A percentile compares a stretch with the other conserved stretches of the same genome.
Evolutionary conservation across 2,797 vertebrate species (phyloP).

Genomic region (Gephyroberyx darwinii): DNA sequence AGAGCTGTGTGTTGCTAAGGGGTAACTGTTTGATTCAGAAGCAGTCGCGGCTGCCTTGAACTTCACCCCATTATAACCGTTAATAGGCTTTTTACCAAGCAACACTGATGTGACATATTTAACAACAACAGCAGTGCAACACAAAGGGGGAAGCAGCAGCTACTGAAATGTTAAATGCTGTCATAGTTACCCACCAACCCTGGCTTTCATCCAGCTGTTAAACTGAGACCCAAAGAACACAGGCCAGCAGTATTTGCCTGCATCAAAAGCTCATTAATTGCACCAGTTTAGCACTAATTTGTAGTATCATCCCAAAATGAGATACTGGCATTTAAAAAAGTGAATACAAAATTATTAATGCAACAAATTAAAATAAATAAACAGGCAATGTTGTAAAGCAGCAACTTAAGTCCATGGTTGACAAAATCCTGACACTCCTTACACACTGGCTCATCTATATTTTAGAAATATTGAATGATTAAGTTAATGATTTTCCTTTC

Average conservation of each 20-base stretch:
- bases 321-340: too few relatives aligned
- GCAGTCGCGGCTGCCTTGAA: slow-evolving; percentile 46
- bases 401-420: too few relatives aligned
- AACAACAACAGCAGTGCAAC: slow-evolving; percentile 15
- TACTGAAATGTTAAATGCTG: slow-evolving; percentile 25
- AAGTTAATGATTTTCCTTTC: too few relatives aligned
- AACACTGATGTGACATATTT: slow-evolving; percentile 30
- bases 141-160: slow-evolving; percentile 15
- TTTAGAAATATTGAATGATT: not conserved
- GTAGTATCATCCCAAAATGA: too few relatives aligned
- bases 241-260: not conserved
- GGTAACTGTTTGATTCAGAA: slow-evolving; percentile 47
- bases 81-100: slow-evolving; percentile 47
- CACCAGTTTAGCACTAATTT: too few relatives aligned
- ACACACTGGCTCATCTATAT: not conserved
- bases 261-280: not conserved
- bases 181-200: not conserved
- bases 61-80: slow-evolving; percentile 39
- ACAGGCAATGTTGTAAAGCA: not conserved
- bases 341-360: not conserved
- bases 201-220: slow-evolving; percentile 1
- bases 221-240: not conserved
- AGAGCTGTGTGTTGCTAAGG: slow-evolving; percentile 78
- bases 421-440: not conserved
- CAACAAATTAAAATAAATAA: not conserved